These are phyloP conservation scores for Harpegnathos saltator DNA, from an alignment of 1,140 invertebrate species.

Conservation along the genomic window DNA sequence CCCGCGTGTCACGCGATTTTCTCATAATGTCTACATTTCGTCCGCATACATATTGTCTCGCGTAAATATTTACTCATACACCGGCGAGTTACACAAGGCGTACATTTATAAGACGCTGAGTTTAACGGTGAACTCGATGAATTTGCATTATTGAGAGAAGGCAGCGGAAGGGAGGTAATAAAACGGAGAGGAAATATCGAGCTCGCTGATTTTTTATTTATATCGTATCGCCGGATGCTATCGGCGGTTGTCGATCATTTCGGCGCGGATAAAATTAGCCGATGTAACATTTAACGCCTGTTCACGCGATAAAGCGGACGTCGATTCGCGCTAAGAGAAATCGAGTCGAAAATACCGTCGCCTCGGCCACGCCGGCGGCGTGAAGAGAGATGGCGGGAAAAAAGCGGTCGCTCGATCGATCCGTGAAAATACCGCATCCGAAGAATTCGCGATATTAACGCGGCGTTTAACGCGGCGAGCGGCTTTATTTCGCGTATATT, in stretches of 20 bases:
- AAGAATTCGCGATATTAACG: not conserved
- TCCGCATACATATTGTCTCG: too few species aligned
- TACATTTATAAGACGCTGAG: too few species aligned
- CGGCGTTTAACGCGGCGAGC: not conserved
- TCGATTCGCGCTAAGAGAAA: not conserved
- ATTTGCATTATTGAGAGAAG: too few species aligned
- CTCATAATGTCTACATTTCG: too few species aligned
- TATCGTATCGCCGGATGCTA: constrained; percentile 12
- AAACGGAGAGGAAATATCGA: not conserved
- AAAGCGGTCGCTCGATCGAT: not conserved
- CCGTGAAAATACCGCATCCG: not conserved
- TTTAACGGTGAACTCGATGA: too few species aligned
- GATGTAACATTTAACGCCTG: constrained; percentile 41
- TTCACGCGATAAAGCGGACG: not conserved
- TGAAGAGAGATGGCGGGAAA: not conserved
- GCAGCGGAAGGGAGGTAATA: too few species aligned
- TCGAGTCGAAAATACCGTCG: not conserved
- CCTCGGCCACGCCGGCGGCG: too few species aligned
- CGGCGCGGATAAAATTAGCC: constrained; percentile 14
- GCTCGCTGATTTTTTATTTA: constrained; percentile 13
- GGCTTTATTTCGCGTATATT: not conserved
- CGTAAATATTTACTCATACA: too few species aligned
- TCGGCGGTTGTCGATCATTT: not conserved
- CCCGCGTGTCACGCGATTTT: too few species aligned
- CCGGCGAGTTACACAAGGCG: too few species aligned